Conservation (phyloP, 37 sponge, comb jelly and placozoan species). For the Beroe forskalii region DNA sequence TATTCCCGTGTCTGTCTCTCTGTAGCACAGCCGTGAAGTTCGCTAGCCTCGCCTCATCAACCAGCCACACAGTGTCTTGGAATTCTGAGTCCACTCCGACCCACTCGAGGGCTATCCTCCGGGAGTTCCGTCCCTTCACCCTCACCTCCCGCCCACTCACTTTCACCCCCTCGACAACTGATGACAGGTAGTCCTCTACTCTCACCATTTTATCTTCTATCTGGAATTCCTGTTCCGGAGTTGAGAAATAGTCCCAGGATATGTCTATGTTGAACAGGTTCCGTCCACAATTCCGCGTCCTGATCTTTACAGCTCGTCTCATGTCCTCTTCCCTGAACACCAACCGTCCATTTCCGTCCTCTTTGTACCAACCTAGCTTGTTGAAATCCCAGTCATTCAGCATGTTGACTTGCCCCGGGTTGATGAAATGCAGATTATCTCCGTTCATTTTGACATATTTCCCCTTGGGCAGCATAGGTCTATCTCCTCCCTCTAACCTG, state of each 20-base stretch:
- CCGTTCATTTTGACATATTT: neutral
- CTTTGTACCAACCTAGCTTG: slow-evolving; percentile 46
- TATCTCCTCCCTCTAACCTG: neutral
- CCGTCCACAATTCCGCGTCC: neutral
- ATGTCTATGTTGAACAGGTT: neutral
- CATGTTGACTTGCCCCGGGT: slow-evolving; percentile 14
- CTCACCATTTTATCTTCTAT: neutral
- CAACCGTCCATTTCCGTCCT: neutral
- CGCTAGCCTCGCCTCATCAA: neutral
- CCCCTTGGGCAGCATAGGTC: neutral
- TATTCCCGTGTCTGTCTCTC: neutral
- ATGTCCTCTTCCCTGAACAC: neutral
- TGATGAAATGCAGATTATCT: neutral
- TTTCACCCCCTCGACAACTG: neutral
- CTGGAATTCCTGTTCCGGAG: neutral
- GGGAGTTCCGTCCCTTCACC: neutral
- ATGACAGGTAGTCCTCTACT: neutral
- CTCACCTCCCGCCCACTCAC: neutral
- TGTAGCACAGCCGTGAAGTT: neutral
- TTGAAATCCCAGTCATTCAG: slow-evolving; percentile 2
- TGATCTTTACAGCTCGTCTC: neutral
- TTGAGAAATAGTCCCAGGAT: neutral
- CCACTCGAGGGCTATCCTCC: neutral
- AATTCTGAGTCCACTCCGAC: neutral
- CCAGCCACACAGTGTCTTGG: neutral